Percentiles rank a stretch among this genome's conserved stretches.
Evolutionary conservation across 2,113 vertebrate species (phyloP).

Genomic region (Athene cunicularia): DNA sequence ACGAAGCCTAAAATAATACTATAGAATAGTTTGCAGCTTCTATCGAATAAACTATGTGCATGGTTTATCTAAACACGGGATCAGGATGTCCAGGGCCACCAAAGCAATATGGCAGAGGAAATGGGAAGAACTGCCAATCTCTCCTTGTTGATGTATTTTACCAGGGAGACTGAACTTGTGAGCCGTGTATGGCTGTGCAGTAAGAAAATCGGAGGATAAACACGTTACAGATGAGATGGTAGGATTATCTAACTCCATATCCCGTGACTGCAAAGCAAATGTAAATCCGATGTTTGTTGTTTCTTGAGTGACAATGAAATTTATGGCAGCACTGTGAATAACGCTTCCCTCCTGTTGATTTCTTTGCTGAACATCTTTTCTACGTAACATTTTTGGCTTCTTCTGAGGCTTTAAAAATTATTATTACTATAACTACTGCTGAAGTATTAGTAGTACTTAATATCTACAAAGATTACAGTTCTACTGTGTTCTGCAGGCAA

Average conservation of each 20-base stretch:
- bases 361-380: background rate
- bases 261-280: background rate
- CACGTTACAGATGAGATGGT: no score
- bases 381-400: background rate
- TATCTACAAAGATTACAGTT: background rate
- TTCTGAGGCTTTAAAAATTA: background rate
- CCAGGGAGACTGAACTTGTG: background rate
- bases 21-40: background rate
- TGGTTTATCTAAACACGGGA: background rate
- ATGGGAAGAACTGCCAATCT: background rate
- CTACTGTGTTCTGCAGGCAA: background rate
- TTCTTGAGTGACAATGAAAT: background rate
- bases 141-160: background rate
- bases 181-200: background rate
- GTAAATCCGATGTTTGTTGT: background rate
- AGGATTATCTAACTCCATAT: background rate
- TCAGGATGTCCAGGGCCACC: no score
- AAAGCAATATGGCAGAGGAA: accelerated
- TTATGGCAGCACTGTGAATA: background rate
- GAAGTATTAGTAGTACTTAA: background rate
- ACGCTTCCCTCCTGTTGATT: background rate
- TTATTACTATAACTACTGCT: background rate
- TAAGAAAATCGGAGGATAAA: background rate
- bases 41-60: background rate
- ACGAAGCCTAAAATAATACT: background rate